These are phyloP conservation scores for Seriola dumerili DNA, from an alignment of 2,113 vertebrate species.

Conservation along the genomic window DNA sequence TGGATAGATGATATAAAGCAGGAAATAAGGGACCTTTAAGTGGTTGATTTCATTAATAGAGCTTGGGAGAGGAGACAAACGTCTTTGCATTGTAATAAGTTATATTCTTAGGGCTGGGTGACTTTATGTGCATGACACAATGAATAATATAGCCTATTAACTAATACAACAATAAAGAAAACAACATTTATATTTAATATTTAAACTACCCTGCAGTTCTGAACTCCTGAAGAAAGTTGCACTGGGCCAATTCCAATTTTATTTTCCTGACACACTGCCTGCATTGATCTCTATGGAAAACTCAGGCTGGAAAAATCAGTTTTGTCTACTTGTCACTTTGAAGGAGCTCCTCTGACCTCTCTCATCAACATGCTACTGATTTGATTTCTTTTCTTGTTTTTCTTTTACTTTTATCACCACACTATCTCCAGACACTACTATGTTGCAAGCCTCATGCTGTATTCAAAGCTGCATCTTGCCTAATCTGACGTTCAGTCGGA, in stretches of 20 bases:
- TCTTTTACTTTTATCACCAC: neutral
- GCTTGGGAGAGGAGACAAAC: no score
- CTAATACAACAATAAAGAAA: neutral
- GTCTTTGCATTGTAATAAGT: no score
- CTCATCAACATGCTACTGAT: constrained; percentile 7
- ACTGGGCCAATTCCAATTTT: no score
- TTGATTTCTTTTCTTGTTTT: neutral
- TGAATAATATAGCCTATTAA: neutral
- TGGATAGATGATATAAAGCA: no score
- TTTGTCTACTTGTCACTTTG: neutral
- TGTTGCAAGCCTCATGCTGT: neutral
- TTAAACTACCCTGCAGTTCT: neutral
- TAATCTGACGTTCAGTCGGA: constrained; percentile 37
- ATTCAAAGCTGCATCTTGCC: constrained; percentile 23
- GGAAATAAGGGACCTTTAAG: no score
- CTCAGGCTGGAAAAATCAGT: no score
- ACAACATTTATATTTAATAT: neutral
- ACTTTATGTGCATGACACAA: no score
- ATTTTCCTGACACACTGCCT: neutral
- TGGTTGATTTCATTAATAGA: no score
- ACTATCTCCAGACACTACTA: neutral
- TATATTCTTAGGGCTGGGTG: no score
- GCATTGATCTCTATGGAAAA: neutral
- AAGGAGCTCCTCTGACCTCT: neutral
- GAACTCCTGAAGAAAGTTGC: neutral